Base-by-base conservation (phyloP, 2,888 invertebrate species). In the Unio delphinus region DNA sequence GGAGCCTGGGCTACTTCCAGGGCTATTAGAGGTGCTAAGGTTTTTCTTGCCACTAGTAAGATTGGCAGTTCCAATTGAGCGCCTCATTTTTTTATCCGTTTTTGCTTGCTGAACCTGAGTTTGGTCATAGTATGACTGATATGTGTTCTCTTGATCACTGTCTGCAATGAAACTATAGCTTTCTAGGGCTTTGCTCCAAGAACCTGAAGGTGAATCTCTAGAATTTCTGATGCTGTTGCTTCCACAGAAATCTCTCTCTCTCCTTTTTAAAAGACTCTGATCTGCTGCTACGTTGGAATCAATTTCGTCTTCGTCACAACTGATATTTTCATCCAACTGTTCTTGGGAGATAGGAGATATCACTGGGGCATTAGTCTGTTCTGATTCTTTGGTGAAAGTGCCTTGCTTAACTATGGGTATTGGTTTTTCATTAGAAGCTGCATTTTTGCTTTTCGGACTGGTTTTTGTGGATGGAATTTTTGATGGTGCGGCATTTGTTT, bases 341-440 rank as follows among this genome's bases (percentile, higher is more conserved):
- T 69, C 58, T 59, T 65, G 63, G 59, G 64, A 59, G n/a, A 65
- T 65, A 0, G 75, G 67, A 26, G 78, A 75, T 55, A 81, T 80
- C 15, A 79, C 77, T 11, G 84, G 83, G 17, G 78, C 80, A 71
- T 80, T 83, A 23, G 69, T 72, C 6, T 83, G 77, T 26, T 87
- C 79, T n/a, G 87, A 83, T 82, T 96, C 96, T 90, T 96, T 97
- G 0, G 96, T 95, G 87, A 97, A 97, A 0, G 97, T 97, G 20
- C 96, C 96, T 89, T 97, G 96, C 54, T 97, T 92, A 79, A 95
- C 95, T 4, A 82, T 80, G 0, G 83, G 82, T 68, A 80, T 83
- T 20, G 87, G 87, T 69, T 83, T 73, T 26, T 83, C 84, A 15
- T 67, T 54, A 54, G 66, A 54, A 54, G 62, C 63, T 55, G 54